These are phyloP conservation scores for Channa striata DNA, from an alignment of 2,797 vertebrate species.

Conservation along the genomic window DNA sequence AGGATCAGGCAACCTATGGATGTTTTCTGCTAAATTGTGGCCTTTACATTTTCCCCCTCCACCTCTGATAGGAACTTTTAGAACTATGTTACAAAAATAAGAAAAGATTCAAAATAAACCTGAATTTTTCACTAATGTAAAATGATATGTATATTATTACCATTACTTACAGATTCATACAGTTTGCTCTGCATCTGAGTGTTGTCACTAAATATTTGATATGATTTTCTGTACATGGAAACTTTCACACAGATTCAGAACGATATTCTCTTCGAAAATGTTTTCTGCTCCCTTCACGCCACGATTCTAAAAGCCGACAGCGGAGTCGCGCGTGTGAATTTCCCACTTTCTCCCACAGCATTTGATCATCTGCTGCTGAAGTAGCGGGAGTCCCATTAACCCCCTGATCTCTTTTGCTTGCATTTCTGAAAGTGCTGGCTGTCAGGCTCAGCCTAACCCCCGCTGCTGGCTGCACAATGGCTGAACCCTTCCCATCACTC, in stretches of 20 bases:
- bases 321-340: not conserved
- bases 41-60: too few relatives aligned
- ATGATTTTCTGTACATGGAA: not conserved
- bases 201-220: too few relatives aligned
- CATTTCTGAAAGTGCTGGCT: conserved; percentile 23
- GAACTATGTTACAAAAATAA: too few relatives aligned
- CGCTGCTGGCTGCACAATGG: conserved; percentile 1
- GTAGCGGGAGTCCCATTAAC: conserved; percentile 1
- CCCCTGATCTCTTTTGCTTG: conserved; percentile 11
- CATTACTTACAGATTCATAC: too few relatives aligned
- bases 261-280: not conserved
- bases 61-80: too few relatives aligned
- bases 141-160: too few relatives aligned
- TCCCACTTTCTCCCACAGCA: not conserved
- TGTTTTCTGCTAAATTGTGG: too few relatives aligned
- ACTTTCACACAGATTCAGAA: not conserved
- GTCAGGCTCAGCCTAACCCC: conserved; percentile 15
- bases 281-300: conserved; percentile 4
- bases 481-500: not conserved
- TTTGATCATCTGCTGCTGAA: conserved; percentile 33
- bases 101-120: too few relatives aligned
- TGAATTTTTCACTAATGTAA: too few relatives aligned
- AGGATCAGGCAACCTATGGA: too few relatives aligned
- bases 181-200: too few relatives aligned
- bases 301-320: conserved; percentile 15